phyloP scores from a whole-genome alignment of 92 coral and sea anemone genomes.

The Zoanthus gigantus region DNA sequence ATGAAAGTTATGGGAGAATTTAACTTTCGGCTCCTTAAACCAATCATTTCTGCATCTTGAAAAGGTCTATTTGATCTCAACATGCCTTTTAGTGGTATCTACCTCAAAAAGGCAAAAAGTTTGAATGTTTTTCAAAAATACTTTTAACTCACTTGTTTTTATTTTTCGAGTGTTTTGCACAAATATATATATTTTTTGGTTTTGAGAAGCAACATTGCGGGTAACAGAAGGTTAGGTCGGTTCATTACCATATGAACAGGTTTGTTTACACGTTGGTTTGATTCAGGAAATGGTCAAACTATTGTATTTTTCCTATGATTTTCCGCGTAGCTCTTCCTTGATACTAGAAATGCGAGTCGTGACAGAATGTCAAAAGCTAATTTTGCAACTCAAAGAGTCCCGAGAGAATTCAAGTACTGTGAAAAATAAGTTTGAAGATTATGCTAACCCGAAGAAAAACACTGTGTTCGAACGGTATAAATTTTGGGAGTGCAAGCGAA shows the following conservation, averaged over 20 bases:
- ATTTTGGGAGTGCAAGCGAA: neutral
- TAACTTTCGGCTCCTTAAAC: no score
- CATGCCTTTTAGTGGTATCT: no score
- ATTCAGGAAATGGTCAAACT: neutral
- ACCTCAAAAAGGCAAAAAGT: neutral
- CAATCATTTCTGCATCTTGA: no score
- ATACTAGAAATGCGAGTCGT: no score
- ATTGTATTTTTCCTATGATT: neutral
- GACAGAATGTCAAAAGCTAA: no score
- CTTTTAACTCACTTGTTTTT: neutral
- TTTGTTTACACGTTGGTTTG: neutral
- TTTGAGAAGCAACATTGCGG: neutral
- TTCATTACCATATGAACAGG: neutral
- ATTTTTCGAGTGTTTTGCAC: neutral
- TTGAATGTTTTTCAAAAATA: neutral
- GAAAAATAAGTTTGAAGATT: neutral
- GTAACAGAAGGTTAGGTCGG: constrained; percentile 5
- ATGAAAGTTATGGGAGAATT: no score
- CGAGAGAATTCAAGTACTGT: neutral
- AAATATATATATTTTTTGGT: neutral
- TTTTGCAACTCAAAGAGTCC: neutral
- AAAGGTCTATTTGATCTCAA: no score
- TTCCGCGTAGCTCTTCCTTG: no score
- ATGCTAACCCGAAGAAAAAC: neutral
- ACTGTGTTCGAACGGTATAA: neutral